Base-by-base conservation (phyloP, 2,113 vertebrate species). In the Xyrauchen texanus region DNA sequence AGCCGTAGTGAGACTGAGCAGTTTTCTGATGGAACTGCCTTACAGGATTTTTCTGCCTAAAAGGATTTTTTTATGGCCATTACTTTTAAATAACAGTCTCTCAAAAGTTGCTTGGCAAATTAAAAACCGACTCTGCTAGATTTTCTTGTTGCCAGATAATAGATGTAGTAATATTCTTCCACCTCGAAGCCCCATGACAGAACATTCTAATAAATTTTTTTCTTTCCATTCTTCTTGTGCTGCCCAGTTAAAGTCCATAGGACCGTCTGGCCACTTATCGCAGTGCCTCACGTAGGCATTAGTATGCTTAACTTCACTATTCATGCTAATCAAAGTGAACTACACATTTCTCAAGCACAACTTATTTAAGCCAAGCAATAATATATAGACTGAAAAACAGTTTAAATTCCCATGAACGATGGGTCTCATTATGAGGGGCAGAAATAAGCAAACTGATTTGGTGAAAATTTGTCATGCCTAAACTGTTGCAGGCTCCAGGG, bases 91-190 rank as follows among this genome's bases (percentile, higher is more conserved):
- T n/a, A 68, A 12, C 51, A 3, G 46, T 60, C 12, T 77, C 8
- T 78, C 68, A 71, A 9, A 34, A 71, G n/a, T 55, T 77, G 4
- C 71, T 82, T 53, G 57, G 42, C 76, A 76, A 69, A 71, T 65
- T 81, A 84, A 42, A 79, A 82, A 84, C 78, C 68, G 49, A 67
- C 62, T 68, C 0, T 67, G 78, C 55, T 69, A 83, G 70, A 85
- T 85, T 65, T 84, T 86, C 84, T 86, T 81, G 79, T 88, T 87
- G 81, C 85, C 76, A 66, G 65, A 85, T 89, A 86, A 89, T 74
- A 85, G 86, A 91, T 90, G 85, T 89, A 72, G 77, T 77, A 81
- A 84, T 90, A 90, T 88, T 79, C 79, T 70, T 87, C 79, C 82
- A 86, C 87, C 84, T 90, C 82, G 53, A 46, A 88, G 84, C 77